These are phyloP conservation scores for Cyanoramphus novaezelandiae DNA, from an alignment of 2,113 vertebrate genomes.

Conservation along the genomic window DNA sequence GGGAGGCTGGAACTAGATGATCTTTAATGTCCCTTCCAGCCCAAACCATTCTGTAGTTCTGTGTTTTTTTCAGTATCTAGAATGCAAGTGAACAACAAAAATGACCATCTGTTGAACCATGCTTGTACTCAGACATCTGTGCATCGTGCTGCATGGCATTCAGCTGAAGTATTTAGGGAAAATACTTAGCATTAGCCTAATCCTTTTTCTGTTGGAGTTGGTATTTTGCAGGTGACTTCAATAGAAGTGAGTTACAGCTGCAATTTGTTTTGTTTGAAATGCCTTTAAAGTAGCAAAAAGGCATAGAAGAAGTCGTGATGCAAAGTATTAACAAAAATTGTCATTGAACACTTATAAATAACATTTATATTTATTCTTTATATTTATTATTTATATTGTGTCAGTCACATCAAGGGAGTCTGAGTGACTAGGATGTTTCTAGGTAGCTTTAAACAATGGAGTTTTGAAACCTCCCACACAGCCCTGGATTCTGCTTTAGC, in stretches of 20 bases:
- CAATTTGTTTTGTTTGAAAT: neutral
- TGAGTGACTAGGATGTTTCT: neutral
- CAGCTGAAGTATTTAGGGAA: neutral
- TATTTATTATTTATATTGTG: neutral
- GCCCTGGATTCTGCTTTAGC: conserved; percentile 9
- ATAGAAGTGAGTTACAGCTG: neutral
- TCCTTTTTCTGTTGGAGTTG: neutral
- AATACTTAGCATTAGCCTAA: neutral
- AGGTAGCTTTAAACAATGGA: neutral
- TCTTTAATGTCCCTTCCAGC: neutral
- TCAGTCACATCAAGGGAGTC: neutral
- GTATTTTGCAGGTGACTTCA: neutral
- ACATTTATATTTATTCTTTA: neutral
- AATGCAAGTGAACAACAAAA: neutral
- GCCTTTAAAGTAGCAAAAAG: neutral
- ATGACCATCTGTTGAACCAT: neutral
- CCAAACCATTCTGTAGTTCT: neutral
- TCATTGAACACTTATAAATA: neutral
- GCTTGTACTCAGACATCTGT: neutral
- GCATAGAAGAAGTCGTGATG: neutral
- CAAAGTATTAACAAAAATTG: neutral
- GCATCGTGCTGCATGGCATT: neutral
- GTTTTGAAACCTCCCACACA: neutral
- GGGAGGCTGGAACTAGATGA: neutral
- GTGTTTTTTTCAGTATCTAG: neutral